Conservation (phyloP, 2,797 vertebrate species). For the Threskiornis aethiopicus region DNA sequence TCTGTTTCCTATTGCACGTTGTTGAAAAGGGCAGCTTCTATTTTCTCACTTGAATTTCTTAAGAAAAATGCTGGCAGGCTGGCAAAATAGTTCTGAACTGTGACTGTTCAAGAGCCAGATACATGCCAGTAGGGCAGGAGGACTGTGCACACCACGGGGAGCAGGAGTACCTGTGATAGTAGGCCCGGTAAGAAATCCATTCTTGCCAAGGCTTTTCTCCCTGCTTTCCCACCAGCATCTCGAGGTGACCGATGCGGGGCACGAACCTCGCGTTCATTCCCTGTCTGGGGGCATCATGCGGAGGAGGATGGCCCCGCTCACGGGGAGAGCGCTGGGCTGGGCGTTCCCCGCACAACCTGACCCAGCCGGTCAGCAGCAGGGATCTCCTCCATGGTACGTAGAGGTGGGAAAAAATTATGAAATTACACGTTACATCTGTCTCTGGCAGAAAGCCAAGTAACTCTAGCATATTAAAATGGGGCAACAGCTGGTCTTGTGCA, state of each 20-base stretch:
- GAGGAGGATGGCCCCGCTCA: background rate
- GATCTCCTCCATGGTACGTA: background rate
- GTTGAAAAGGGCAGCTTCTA: background rate
- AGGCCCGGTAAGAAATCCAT: background rate
- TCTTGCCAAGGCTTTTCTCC: background rate
- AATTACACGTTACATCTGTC: background rate
- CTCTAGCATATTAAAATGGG: background rate
- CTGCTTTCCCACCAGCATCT: background rate
- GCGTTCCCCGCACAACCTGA: background rate
- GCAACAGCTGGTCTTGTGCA: background rate
- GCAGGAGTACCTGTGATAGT: background rate
- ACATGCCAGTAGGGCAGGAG: background rate
- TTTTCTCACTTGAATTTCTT: background rate
- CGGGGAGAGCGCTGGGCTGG: background rate
- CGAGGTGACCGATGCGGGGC: background rate
- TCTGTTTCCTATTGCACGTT: background rate
- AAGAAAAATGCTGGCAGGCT: background rate
- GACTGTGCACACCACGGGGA: fast-evolving
- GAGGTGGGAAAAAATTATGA: background rate
- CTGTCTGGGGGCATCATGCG: too few species aligned
- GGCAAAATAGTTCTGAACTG: background rate
- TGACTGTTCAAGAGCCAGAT: background rate
- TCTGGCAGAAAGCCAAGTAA: background rate
- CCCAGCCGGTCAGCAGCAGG: background rate
- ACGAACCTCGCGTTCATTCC: fast-evolving